Percentiles rank a stretch among this genome's conserved stretches.
phyloP scores from a whole-genome alignment of 2,113 vertebrate species.

The Rhea americana region DNA sequence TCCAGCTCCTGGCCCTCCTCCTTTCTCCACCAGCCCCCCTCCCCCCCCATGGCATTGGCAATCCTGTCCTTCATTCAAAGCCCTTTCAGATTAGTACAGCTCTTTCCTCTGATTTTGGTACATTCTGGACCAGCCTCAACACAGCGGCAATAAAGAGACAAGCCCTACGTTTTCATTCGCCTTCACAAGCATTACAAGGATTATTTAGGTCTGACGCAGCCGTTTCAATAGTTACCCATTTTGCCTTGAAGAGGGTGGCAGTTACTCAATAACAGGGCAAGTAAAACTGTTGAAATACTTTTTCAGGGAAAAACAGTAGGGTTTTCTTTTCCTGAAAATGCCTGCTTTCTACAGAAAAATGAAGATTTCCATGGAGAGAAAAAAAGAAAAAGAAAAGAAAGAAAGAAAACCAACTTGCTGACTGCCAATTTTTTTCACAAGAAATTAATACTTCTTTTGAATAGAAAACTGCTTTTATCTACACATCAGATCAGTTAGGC shows the following conservation, averaged over 20 bases:
- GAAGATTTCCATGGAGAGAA: neutral
- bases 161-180: neutral
- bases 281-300: neutral
- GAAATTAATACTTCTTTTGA: neutral
- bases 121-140: neutral
- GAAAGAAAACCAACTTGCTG: neutral
- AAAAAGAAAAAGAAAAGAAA: no score
- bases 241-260: neutral
- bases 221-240: neutral
- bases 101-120: neutral
- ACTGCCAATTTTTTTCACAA: neutral
- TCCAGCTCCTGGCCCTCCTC: neutral
- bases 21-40: no score
- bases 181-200: neutral
- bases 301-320: neutral
- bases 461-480: neutral
- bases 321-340: neutral
- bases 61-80: neutral
- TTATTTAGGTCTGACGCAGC: fast-evolving
- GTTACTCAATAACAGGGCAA: neutral
- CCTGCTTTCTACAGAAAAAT: neutral
- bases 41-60: neutral
- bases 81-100: neutral
- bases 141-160: neutral
- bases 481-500: neutral